A percentile compares a stretch with the other conserved stretches of the same genome.
These are phyloP conservation scores for Brachypodius melanocephalos DNA, from an alignment of 2,113 vertebrate species.

Conservation along the genomic window DNA sequence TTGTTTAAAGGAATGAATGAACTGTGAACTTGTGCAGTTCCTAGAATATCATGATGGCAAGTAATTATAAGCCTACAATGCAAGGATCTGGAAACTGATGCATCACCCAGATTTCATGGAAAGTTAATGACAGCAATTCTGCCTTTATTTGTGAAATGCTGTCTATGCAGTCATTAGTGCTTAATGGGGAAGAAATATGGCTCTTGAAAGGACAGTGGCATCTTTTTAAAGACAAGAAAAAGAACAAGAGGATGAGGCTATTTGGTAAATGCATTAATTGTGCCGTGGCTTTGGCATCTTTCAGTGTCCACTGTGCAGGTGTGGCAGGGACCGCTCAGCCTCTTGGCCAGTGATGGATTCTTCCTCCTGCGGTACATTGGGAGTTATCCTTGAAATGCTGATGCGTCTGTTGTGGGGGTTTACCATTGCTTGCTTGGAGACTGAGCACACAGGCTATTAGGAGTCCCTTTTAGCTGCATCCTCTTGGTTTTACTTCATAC, in stretches of 20 bases:
- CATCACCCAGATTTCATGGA: background rate
- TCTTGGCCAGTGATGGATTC: background rate
- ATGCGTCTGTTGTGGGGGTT: background rate
- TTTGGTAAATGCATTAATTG: background rate
- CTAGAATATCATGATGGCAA: constrained; percentile 45
- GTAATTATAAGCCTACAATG: constrained; percentile 42
- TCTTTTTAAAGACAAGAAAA: background rate
- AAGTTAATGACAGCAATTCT: constrained; percentile 60
- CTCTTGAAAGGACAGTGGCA: background rate
- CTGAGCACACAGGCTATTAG: background rate
- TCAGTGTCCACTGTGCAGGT: background rate
- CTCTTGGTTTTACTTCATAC: background rate
- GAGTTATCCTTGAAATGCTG: background rate
- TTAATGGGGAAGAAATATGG: background rate
- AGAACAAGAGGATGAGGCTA: background rate
- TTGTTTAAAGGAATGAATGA: constrained; percentile 17
- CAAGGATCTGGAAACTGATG: constrained; percentile 26
- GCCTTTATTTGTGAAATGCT: constrained; percentile 51
- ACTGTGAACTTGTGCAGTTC: constrained; percentile 29
- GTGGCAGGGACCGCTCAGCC: background rate
- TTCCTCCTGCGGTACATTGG: background rate
- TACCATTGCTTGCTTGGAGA: background rate
- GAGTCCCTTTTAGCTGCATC: background rate
- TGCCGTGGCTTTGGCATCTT: background rate
- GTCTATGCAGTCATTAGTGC: background rate